These are phyloP conservation scores for Athetis lepigone DNA, from an alignment of 2,888 invertebrate genomes.

Conservation along the genomic window DNA sequence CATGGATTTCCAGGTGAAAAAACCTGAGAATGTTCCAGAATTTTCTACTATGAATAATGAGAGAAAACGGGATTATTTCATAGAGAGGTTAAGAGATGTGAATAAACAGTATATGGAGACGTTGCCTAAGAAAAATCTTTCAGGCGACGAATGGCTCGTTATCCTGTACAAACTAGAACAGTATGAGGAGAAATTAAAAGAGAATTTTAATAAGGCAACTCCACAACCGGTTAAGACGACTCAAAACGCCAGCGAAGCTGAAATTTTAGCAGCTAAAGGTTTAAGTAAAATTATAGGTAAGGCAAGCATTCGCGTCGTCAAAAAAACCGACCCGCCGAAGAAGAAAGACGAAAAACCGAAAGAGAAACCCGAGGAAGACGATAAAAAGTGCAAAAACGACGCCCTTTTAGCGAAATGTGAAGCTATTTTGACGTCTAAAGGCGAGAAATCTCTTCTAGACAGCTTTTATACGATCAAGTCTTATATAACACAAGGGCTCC, in stretches of 20 bases:
- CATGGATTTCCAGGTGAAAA: conserved; percentile 76
- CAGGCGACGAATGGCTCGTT: conserved; percentile 85
- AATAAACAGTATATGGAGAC: conserved; percentile 82
- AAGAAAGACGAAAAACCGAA: conserved; percentile 62
- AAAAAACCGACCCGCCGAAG: conserved; percentile 71
- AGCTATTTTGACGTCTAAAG: conserved; percentile 81
- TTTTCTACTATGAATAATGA: conserved; percentile 72
- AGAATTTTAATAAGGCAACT: conserved; percentile 74
- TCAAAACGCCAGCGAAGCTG: conserved; percentile 82
- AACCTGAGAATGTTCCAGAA: conserved; percentile 73
- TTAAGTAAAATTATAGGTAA: conserved; percentile 86
- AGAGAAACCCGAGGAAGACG: conserved; percentile 62
- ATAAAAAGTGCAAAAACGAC: conserved; percentile 75
- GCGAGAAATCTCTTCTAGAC: conserved; percentile 81
- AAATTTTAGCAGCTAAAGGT: conserved; percentile 85
- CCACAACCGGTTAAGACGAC: conserved; percentile 66
- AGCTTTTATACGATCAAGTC: conserved; percentile 85
- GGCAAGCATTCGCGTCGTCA: conserved; percentile 72
- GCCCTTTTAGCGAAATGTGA: conserved; percentile 82
- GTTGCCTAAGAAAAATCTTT: conserved; percentile 78
- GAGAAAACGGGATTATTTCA: conserved; percentile 80
- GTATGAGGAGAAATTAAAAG: conserved; percentile 78
- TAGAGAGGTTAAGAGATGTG: conserved; percentile 77
- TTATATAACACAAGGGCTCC: conserved; percentile 81
- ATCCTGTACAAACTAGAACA: conserved; percentile 83